Base-by-base conservation (phyloP, 2,113 vertebrate species). In the Gymnocephalus cernua region DNA sequence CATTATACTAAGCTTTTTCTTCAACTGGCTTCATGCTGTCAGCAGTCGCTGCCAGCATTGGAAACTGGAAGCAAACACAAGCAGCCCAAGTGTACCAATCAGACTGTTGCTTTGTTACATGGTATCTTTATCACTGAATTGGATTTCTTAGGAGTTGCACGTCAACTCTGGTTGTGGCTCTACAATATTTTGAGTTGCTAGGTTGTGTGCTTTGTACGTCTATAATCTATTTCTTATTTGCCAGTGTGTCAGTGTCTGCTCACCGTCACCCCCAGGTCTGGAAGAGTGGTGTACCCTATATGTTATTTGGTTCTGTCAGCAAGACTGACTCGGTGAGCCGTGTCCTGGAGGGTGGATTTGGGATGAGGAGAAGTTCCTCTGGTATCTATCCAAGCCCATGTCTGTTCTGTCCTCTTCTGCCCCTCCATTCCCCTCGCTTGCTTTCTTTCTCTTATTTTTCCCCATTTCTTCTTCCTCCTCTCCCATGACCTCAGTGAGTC, bases 401-500 rank as follows among this genome's bases (percentile, higher is more conserved):
- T 82, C 86, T 90, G 71, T 88, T 82, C 86, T 90, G 71, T 88
- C 77, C 85, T 85, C 74, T 27, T 25, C 41, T 82, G 72, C 66
- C 63, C 77, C 56, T 77, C 67, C 77, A 70, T 67, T 54, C 58
- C 68, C 47, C 59, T 74, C 45, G 38, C 63, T 29, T 61, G 21
- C 68, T 66, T 83, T 80, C 76, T 77, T 27, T 44, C 35, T 8
- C 73, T 51, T 69, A 63, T 45, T 81, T 53, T 47, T 47, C 63
- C 38, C 32, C 32, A 23, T 77, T 59, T 71, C 72, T 85, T 54
- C 78, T 76, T 80, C 66, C 77, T 79, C 59, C 65, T 90, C 91
- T 93, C 90, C 83, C 90, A 85, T 58, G 88, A 90, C 90, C 90
- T 88, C 66, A 67, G 58, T 74, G 83, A 89, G 86, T 88, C 87